phyloP scores from a whole-genome alignment of 1,140 invertebrate genomes.

The Hylaeus anthracinus region DNA sequence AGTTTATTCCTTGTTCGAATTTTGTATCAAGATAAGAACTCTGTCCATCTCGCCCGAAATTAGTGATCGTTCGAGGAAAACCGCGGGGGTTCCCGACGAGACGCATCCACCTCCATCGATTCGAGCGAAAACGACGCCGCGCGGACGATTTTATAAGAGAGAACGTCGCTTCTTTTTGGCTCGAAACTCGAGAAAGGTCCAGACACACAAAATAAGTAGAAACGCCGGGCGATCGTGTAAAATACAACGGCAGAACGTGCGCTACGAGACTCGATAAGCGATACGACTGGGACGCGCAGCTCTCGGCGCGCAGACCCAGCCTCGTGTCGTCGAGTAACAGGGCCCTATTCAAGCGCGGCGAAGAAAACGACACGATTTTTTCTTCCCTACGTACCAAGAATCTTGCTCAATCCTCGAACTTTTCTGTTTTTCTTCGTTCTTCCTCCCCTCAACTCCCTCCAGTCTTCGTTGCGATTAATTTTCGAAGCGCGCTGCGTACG shows the following conservation, averaged over 20 bases:
- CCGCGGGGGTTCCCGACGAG: not conserved
- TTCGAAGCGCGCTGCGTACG: slow-evolving; percentile 37
- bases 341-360: not conserved
- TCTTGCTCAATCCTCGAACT: slow-evolving; percentile 52
- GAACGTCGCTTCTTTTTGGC: not conserved
- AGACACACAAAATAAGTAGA: not conserved
- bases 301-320: not conserved
- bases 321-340: slow-evolving; percentile 35
- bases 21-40: too few species aligned
- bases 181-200: not conserved
- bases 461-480: slow-evolving; percentile 13
- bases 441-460: too few species aligned
- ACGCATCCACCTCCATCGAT: not conserved
- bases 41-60: not conserved
- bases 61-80: not conserved
- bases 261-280: not conserved
- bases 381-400: slow-evolving; percentile 34
- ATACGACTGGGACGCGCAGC: not conserved
- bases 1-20: too few species aligned
- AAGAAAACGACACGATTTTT: not conserved
- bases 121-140: not conserved
- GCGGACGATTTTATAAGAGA: not conserved
- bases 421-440: slow-evolving; percentile 32
- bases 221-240: not conserved
- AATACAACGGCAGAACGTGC: not conserved